phyloP scores from a whole-genome alignment of 2,888 invertebrate genomes.

The Drosophila cracens region DNA sequence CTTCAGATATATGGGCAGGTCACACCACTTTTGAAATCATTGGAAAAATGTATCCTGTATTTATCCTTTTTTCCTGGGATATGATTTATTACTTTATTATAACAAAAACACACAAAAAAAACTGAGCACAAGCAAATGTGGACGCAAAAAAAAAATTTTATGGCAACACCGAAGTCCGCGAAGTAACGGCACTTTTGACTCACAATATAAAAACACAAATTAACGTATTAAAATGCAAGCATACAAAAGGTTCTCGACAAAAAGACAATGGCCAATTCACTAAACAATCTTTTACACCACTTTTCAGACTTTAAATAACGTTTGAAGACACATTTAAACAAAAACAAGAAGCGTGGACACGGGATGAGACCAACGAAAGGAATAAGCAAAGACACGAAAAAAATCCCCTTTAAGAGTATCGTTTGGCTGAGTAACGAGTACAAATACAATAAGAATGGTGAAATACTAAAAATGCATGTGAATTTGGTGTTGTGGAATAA shows the following conservation, averaged over 20 bases:
- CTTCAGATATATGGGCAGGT: background rate
- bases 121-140: background rate
- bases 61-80: background rate
- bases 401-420: background rate
- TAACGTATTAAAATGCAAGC: conserved; percentile 5
- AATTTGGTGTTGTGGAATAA: background rate
- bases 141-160: background rate
- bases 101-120: background rate
- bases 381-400: background rate
- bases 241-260: conserved; percentile 11
- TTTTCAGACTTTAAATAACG: conserved; percentile 14
- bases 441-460: background rate
- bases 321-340: conserved; percentile 18
- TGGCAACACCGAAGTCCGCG: conserved; percentile 11
- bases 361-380: conserved; percentile 14
- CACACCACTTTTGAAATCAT: background rate
- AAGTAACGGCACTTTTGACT: conserved; percentile 41
- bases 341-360: conserved; percentile 11
- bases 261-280: conserved; percentile 6
- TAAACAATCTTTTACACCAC: conserved; percentile 11
- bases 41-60: conserved; percentile 1
- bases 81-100: background rate
- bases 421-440: conserved; percentile 1
- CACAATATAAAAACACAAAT: conserved; percentile 7
- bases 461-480: background rate